Evolutionary conservation across 2,113 vertebrate species (phyloP).

Genomic region (Crotalus tigris): DNA sequence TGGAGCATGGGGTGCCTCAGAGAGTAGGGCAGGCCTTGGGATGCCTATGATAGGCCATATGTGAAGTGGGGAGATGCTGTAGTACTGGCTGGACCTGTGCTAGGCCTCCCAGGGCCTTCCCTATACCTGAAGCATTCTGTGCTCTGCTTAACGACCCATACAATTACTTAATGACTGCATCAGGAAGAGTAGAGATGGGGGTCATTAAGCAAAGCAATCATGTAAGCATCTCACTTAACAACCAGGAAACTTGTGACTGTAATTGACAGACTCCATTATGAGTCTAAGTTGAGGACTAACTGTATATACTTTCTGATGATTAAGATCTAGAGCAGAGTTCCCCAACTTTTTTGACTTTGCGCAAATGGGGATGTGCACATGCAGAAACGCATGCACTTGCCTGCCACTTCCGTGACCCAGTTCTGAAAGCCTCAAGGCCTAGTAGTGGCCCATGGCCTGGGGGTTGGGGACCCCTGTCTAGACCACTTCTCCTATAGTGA

Average conservation of each 20-base stretch:
- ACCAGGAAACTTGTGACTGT: background rate
- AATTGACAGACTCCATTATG: background rate
- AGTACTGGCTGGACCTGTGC: background rate
- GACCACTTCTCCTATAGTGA: background rate
- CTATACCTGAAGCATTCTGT: background rate
- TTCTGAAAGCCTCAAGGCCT: background rate
- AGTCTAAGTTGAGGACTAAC: background rate
- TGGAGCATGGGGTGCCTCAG: background rate
- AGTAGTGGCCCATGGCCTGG: too few relatives aligned
- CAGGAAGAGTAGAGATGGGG: background rate
- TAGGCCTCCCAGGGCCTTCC: background rate
- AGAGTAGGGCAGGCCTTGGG: background rate
- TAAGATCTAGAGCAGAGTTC: background rate
- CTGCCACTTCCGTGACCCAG: background rate
- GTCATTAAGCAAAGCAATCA: background rate
- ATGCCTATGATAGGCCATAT: background rate
- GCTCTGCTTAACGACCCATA: background rate
- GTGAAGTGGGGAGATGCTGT: background rate
- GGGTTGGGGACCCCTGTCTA: background rate
- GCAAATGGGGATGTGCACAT: too few relatives aligned
- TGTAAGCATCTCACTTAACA: background rate
- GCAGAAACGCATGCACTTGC: too few relatives aligned
- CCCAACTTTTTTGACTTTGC: too few relatives aligned
- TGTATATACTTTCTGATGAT: background rate
- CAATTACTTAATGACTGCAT: background rate